Base-by-base conservation (phyloP, 2,888 invertebrate species). In the Agriopis leucophaearia region DNA sequence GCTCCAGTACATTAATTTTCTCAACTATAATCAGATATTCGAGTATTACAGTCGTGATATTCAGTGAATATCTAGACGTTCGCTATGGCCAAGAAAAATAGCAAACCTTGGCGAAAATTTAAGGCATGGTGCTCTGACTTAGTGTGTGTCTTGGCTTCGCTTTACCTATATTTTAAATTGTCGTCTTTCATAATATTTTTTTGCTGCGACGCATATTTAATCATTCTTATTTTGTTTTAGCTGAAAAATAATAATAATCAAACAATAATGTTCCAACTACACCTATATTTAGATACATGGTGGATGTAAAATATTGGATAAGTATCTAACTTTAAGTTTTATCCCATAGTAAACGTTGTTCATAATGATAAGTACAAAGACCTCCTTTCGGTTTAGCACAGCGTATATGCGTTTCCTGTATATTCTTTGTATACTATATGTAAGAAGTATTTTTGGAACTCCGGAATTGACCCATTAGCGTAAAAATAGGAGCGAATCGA, bases 401-500 rank as follows among this genome's bases (percentile, higher is more conserved):
- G n/a, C n/a, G n/a, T n/a, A n/a, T n/a, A n/a, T n/a, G n/a, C n/a
- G n/a, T n/a, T n/a, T n/a, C n/a, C n/a, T n/a, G n/a, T n/a, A n/a
- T n/a, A n/a, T n/a, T n/a, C n/a, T n/a, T n/a, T n/a, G n/a, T n/a
- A n/a, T n/a, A n/a, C n/a, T n/a, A n/a, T n/a, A n/a, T n/a, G n/a
- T n/a, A n/a, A n/a, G n/a, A n/a, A n/a, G n/a, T n/a, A n/a, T n/a
- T n/a, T n/a, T n/a, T n/a, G 1, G 18, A 50, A 36, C 4, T 35
- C 4, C 36, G 1, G 8, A 8, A 36, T 45, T 44, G 27, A 52
- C 35, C 38, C n/a, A n/a, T n/a, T n/a, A n/a, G n/a, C n/a, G n/a
- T n/a, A 18, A 57, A 27, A 51, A 64, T 50, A 64, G 1, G 13
- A 42, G 12, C 45, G 47, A 55, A 51, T 66, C n/a, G n/a, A n/a